Base-by-base conservation (phyloP, 1,140 invertebrate genomes). In the Diorhabda sublineata region DNA sequence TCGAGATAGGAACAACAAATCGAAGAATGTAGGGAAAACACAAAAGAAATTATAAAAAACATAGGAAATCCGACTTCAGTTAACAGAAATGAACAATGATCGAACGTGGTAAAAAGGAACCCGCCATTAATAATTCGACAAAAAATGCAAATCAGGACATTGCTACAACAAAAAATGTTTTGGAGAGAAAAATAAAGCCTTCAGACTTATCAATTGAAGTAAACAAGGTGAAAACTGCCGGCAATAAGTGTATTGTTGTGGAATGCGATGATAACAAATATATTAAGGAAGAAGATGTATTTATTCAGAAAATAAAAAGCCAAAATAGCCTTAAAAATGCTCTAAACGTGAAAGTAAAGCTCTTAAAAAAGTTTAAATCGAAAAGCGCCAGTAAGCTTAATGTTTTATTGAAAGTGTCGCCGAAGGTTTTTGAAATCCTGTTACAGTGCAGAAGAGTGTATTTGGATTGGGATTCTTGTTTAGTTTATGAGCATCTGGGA, bases 251-350 rank as follows among this genome's bases (percentile, higher is more conserved):
- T 56, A n/a, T 56, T n/a, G n/a, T 56, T 6, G n/a, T 56, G 6
- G 52, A 56, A 56, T 56, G n/a, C 52, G n/a, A 56, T 56, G 52
- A 56, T 56, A 6, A 56, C 52, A n/a, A 7, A 56, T 7, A 6
- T 56, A 7, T n/a, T 7, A 56, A 7, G 6, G 1, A 56, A 56
- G 52, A n/a, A 56, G 52, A 56, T 7, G 52, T 7, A n/a, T 56
- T 56, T 56, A 56, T 56, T n/a, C 6, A 56, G n/a, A n/a, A 56
- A 7, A 56, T 56, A 56, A 56, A 56, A 56, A 56, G 52, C n/a
- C 52, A 56, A 56, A 56, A n/a, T 6, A 7, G 6, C n/a, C 2
- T 56, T 6, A 56, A 7, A 6, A n/a, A n/a, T n/a, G n/a, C n/a
- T 56, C 6, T 7, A 56, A 56, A n/a, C n/a, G 6, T 56, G 6